Base-by-base conservation (phyloP, 1,140 invertebrate species). In the Aporrectodea caliginosa region DNA sequence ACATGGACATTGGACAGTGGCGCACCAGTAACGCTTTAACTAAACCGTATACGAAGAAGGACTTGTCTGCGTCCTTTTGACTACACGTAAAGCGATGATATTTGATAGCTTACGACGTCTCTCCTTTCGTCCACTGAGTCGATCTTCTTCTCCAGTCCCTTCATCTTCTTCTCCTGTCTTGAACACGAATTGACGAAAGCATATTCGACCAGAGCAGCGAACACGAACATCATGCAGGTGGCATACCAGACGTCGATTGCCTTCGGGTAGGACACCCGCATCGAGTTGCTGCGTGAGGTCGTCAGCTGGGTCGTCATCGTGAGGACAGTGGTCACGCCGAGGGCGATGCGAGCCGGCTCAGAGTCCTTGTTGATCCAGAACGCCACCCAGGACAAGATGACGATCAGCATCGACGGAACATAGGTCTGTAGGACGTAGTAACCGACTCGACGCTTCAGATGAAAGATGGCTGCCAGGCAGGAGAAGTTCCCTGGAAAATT, bases 231-330 rank as follows among this genome's bases (percentile, higher is more conserved):
- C 29, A 94, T 95, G 87, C 94, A 95, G 2, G 93, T 94, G 0
- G 94, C 95, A 94, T 96, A 95, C 93, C 94, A 96, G 0, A 96
- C 92, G 87, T 96, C 94, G 78, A 96, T 95, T 0, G 94, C 94
- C 88, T 96, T 95, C 0, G 95, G 94, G 86, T 80, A 80, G 6
- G 73, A 76, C n/a, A 80, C 74, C 27, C 69, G 35, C 27, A 73
- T 73, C 30, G 68, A 68, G 73, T 73, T 78, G 32, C 14, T 43
- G 22, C 73, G 75, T n/a, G 78, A 79, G 16, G 70, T 71, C 1
- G 78, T 70, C 16, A 78, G 33, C 77, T 78, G 77, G 27, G 77
- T 78, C n/a, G 77, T 68, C 77, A 78, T 78, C 22, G 77, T 78
- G 68, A 78, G 69, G 22, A 78, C 77, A 0, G 77, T 78, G 2